These are phyloP conservation scores for Brachionichthys hirsutus DNA, from an alignment of 2,113 vertebrate species.

Conservation along the genomic window DNA sequence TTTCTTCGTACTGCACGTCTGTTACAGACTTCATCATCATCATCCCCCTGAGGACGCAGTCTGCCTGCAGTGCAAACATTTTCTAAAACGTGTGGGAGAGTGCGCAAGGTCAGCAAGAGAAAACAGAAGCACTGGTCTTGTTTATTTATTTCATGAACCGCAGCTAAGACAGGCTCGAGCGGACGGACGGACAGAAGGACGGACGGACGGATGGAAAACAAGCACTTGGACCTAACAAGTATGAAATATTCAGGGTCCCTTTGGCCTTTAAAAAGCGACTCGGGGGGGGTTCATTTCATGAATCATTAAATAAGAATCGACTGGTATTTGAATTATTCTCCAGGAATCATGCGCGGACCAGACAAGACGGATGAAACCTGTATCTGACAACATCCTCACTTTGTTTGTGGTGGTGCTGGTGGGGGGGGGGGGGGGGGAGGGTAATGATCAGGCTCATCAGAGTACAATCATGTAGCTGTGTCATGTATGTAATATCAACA, in stretches of 20 bases:
- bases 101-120: constrained; percentile 17
- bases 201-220: constrained; percentile 28
- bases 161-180: constrained; percentile 17
- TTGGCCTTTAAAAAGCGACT: no score
- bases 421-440: no score
- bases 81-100: constrained; percentile 1
- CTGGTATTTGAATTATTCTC: no score
- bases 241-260: no score
- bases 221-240: constrained; percentile 38
- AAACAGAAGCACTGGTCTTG: neutral
- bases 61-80: constrained; percentile 15
- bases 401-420: no score
- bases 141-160: neutral
- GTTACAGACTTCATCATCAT: neutral
- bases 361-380: no score
- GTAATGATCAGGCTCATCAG: no score
- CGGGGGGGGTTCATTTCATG: no score
- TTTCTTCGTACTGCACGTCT: constrained; percentile 7
- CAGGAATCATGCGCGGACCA: no score
- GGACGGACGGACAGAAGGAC: constrained; percentile 11
- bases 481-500: neutral
- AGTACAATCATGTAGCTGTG: neutral
- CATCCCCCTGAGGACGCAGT: neutral
- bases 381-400: no score
- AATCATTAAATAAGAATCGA: no score